These are phyloP conservation scores for Oryzaephilus surinamensis DNA, from an alignment of 1,140 invertebrate species.

Conservation along the genomic window DNA sequence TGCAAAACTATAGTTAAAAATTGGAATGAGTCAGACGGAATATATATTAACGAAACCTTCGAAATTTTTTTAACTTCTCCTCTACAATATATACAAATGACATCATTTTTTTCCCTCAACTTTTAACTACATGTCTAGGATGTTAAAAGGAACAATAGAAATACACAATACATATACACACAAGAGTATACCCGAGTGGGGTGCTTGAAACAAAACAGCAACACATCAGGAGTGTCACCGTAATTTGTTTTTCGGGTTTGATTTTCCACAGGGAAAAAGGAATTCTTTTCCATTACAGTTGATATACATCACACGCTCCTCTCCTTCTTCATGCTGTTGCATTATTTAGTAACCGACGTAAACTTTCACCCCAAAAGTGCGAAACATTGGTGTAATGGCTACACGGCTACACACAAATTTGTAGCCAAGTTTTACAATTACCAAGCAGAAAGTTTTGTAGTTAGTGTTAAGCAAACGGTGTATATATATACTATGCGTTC, in stretches of 20 bases:
- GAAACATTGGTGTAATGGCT: conserved; percentile 26
- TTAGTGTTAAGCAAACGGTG: conserved; percentile 22
- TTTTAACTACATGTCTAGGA: conserved; percentile 13
- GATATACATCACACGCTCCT: conserved; percentile 24
- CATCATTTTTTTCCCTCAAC: conserved; percentile 13
- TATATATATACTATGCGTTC: too few species aligned
- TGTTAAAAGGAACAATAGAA: background rate
- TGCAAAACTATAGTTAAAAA: too few species aligned
- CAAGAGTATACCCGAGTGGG: background rate
- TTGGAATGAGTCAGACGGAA: too few species aligned
- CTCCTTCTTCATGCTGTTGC: too few species aligned
- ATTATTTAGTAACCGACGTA: conserved; percentile 26
- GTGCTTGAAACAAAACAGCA: background rate
- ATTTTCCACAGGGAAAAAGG: conserved; percentile 17
- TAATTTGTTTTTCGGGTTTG: conserved; percentile 24
- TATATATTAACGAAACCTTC: too few species aligned
- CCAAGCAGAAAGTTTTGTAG: conserved; percentile 24
- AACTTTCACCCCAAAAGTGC: conserved; percentile 25
- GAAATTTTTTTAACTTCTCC: too few species aligned
- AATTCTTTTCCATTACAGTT: conserved; percentile 24
- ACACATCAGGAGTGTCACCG: conserved; percentile 5
- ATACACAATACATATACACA: background rate
- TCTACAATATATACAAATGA: conserved; percentile 17
- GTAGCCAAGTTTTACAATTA: conserved; percentile 28
- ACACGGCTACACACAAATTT: conserved; percentile 26